Evolutionary conservation across 2,888 invertebrate genomes (phyloP).

Genomic region (Melanophora roralis): DNA sequence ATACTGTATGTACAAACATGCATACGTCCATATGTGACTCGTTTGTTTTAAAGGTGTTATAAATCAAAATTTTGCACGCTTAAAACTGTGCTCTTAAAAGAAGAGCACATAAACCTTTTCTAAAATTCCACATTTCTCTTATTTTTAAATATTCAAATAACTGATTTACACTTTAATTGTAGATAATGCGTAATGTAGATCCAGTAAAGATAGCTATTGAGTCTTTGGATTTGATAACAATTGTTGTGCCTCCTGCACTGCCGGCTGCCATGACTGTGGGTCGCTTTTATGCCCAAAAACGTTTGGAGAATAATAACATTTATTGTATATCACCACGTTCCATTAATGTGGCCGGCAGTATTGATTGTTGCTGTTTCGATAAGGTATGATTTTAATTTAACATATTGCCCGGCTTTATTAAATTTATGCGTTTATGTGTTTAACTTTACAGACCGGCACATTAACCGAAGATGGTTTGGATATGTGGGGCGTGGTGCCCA

Average conservation of each 20-base stretch:
- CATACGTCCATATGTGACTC: too few species aligned
- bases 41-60: too few species aligned
- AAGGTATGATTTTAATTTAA: constrained; percentile 82
- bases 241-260: constrained; percentile 95
- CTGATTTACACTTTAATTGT: constrained; percentile 3
- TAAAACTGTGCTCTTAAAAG: too few species aligned
- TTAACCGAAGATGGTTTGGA: constrained; percentile 97
- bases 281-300: constrained; percentile 90
- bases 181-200: constrained; percentile 81
- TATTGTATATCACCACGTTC: constrained; percentile 95
- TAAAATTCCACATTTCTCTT: too few species aligned
- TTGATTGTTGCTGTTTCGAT: constrained; percentile 94
- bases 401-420: too few species aligned
- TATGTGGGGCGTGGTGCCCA: constrained; percentile 93
- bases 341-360: constrained; percentile 94
- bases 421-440: not conserved
- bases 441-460: constrained; percentile 88
- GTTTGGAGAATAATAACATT: constrained; percentile 87
- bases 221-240: constrained; percentile 94
- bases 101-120: too few species aligned
- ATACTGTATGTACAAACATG: too few species aligned
- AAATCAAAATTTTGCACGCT: too few species aligned
- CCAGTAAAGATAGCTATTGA: constrained; percentile 84
- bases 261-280: constrained; percentile 99
- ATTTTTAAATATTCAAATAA: too few species aligned